Conservation (phyloP, 2,113 vertebrate species). For the Neolamprologus tretocephalus region DNA sequence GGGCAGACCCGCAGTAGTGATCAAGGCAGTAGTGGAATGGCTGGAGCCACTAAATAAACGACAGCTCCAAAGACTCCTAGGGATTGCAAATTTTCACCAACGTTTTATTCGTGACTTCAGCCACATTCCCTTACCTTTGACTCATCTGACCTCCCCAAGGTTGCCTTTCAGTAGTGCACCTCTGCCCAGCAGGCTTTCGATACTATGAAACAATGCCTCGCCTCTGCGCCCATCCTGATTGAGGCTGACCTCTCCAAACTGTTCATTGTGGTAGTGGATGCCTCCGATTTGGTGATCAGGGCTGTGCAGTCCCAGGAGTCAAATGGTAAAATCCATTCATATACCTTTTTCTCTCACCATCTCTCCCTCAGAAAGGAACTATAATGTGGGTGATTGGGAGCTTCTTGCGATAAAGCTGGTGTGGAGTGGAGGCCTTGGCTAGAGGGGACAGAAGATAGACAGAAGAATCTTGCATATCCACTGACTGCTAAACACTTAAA, state of each 20-base stretch:
- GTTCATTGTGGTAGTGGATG: not conserved
- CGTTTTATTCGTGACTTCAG: not conserved
- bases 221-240: not conserved
- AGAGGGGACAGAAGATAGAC: not conserved
- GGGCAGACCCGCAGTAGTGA: not conserved
- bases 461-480: not conserved
- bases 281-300: not conserved
- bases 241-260: not conserved
- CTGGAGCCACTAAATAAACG: not conserved
- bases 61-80: not conserved
- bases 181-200: not conserved
- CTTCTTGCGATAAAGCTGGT: not conserved
- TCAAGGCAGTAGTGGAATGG: not conserved
- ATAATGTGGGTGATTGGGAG: not conserved
- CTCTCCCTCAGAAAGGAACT: not conserved
- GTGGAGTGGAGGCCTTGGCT: not conserved
- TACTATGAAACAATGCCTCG: not conserved
- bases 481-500: not conserved
- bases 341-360: not conserved
- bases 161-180: not conserved
- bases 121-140: not conserved
- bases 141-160: not conserved
- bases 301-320: not conserved
- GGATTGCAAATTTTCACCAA: not conserved
- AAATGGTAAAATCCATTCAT: not conserved